Evolutionary conservation across 2,888 invertebrate genomes (phyloP).

Genomic region (Lasioglossum villosulum): DNA sequence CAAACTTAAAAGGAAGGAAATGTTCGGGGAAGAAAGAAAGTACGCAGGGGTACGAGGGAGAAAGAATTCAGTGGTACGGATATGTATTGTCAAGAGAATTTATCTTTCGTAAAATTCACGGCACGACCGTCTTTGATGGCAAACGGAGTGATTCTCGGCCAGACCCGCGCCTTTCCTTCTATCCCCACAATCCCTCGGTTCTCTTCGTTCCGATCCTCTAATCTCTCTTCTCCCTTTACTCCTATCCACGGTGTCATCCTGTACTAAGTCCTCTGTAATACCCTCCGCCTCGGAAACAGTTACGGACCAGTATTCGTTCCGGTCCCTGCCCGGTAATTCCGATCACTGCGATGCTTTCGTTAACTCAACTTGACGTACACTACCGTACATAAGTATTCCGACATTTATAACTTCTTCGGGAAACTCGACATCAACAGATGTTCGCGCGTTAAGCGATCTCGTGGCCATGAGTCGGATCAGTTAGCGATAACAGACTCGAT

Average conservation of each 20-base stretch:
- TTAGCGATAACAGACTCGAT: not conserved
- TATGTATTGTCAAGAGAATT: slow-evolving; percentile 75
- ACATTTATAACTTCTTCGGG: not conserved
- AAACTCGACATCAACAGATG: not conserved
- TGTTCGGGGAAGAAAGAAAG: not conserved
- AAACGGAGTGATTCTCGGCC: slow-evolving; percentile 79
- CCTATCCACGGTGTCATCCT: slow-evolving; percentile 66
- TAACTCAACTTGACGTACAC: slow-evolving; percentile 55
- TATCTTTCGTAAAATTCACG: slow-evolving; percentile 79
- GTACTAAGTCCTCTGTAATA: slow-evolving; percentile 69
- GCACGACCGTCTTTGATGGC: slow-evolving; percentile 83
- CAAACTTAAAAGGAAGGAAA: not conserved
- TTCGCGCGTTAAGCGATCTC: not conserved
- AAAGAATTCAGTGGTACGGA: slow-evolving; percentile 63
- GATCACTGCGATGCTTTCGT: slow-evolving; percentile 52
- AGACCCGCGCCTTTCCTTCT: slow-evolving; percentile 60
- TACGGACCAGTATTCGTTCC: slow-evolving; percentile 59
- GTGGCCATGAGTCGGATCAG: not conserved
- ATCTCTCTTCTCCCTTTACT: slow-evolving; percentile 64
- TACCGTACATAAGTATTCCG: not conserved
- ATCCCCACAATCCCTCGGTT: slow-evolving; percentile 45
- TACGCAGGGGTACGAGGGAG: slow-evolving; percentile 6
- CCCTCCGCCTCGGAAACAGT: slow-evolving; percentile 63
- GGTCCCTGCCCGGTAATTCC: slow-evolving; percentile 60
- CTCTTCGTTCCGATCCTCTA: slow-evolving; percentile 55